Evolutionary conservation across 2,888 invertebrate species (phyloP), one percentile per base, ranked within the genome.

Genomic region (Galerucella calmariensis): DNA sequence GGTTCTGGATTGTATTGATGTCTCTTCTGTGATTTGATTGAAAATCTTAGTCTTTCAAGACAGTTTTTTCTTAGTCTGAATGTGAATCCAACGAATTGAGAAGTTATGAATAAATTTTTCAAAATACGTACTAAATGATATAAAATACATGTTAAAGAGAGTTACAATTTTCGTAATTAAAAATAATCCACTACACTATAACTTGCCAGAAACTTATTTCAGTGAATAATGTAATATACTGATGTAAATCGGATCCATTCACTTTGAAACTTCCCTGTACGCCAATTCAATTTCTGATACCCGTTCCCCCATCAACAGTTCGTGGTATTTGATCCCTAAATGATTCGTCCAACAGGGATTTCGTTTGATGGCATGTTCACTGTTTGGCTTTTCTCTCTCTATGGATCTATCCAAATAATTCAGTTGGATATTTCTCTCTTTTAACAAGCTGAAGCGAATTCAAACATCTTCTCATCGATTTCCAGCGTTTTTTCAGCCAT

Each of bases 301-400:
- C 61, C 24, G 48, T 14, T 41, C 11, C 56, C 53, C 67, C 8
- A 35, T 67, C 63, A 35, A 63, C 70, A 35, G 70, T 51, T 61
- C 27, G 71, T 16, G 65, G 71, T 71, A 71, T 71, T 65, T 65
- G 65, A 71, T 71, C 46, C 66, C 71, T 71, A 71, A 71, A 66
- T 66, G 66, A 24, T 65, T 66, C 70, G 53, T 62, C 70, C 62
- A 53, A 20, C 27, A 14, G 70, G 70, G 70, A 70, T 16, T 63
- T 65, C 63, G 46, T 65, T 65, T 65, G 46, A 65, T 16, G 44
- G 63, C n/a, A 16, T 46, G 20, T 24, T 65, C 16, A 65, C 16
- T 65, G 63, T 65, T 46, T 46, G 62, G 35, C 46, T 46, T 27
- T 61, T 11, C 63, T 46, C 63, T 46, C 46, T 16, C 44, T 41